Base-by-base conservation (phyloP, 2,888 invertebrate genomes). In the Leptinotarsa juncta region DNA sequence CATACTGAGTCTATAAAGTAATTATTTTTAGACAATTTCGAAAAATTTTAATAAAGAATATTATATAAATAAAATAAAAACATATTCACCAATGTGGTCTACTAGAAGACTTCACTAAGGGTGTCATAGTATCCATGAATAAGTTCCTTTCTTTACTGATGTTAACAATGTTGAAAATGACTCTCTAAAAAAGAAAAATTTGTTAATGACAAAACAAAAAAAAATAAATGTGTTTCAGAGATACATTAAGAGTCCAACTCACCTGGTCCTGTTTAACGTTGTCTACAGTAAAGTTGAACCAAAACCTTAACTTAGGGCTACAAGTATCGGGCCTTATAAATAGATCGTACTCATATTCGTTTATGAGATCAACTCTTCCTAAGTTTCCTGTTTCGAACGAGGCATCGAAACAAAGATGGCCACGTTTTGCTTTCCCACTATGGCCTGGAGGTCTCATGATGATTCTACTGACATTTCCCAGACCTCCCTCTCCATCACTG, bases 281-380 rank as follows among this genome's bases (percentile, higher is more conserved):
- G 87, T 98, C 98, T 53, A 99, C 98, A 1, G 97, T 97, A 86
- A 99, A 99, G 89, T 99, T 97, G 88, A 98, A 99, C 99, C 98
- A 99, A 82, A 98, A 94, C 67, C 99, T 90, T 78, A 95, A 93
- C 65, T 97, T 91, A 0, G 98, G 97, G 86, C 97, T 95, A 87
- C 98, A 97, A 0, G 98, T 98, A 87, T 99, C 99, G 0, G 99
- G 98, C 62, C 99, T 91, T 72, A 99, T 93, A 88, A 95, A 98
- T 69, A 99, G 90, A 89, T 99, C 99, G 88, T 98, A 99, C 87
- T 99, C 99, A 85, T 94, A 94, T 83, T 98, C 98, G 7, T 95
- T 95, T 82, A 98, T 92, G 81, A 97, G 93, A 86, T 98, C 97
- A 1, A 98, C 97, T 79, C 97, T 91, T n/a, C 98, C 98, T 70